Evolutionary conservation across 1,140 invertebrate genomes (phyloP), one percentile per base, ranked within the genome.

Genomic region (Drosophila pandora): DNA sequence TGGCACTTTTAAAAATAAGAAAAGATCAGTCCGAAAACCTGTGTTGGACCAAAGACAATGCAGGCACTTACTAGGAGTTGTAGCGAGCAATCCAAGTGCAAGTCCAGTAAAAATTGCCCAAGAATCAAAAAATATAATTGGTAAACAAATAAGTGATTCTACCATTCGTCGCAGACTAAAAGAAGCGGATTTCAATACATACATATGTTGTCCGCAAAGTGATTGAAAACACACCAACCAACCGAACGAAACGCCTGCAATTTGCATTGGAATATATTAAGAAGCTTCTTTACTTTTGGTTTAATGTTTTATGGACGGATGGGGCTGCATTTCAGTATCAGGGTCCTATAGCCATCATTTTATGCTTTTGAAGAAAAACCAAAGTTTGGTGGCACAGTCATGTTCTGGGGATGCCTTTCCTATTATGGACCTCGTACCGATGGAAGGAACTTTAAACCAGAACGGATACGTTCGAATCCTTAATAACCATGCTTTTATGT

Each of bases 231-330:
- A 28, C 25, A 28, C 25, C 25, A 28, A 28, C 25, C 25, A 34
- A 53, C 50, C 50, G 5, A 53, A 21, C 28, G 6, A 53, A 53
- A 56, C 23, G 37, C 13, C 37, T 56, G 2, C 22, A 43, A 49
- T 34, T 48, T 10, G 45, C 45, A 48, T 37, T 59, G 57, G 21
- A 59, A 23, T 59, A 49, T 12, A 50, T 59, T 50, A 50, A 59
- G 22, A 50, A 59, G 45, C 45, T 45, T 59, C 28, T 50, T 39
- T 21, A 50, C 45, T 59, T 37, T 49, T 50, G 57, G 45, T 37
- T 50, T 39, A 23, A 59, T 59, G 25, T 59, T 59, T 59, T 59
- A 34, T 59, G 43, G 28, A 59, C 43, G 8, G 56, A 59, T 58
- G 56, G 34, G 56, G 17, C 25, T 58, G 43, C 56, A 58, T 58